phyloP scores from a whole-genome alignment of 2,888 invertebrate species.

The Pristionchus fissidentatus region DNA sequence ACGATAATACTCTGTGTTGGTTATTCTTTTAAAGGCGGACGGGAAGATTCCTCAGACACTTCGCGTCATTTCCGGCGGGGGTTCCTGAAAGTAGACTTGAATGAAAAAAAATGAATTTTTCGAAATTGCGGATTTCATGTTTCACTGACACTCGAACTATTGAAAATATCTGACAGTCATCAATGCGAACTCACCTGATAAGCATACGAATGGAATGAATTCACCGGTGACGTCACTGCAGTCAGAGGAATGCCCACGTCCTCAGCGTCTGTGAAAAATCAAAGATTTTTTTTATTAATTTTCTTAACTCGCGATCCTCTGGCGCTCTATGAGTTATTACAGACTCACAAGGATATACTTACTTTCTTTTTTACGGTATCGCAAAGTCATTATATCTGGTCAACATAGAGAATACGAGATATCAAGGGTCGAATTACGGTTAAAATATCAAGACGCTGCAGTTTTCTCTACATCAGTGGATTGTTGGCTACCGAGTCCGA shows the following conservation, averaged over 20 bases:
- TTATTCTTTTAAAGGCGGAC: neutral
- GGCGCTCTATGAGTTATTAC: no score
- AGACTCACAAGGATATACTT: no score
- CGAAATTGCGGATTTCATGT: no score
- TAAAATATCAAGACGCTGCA: no score
- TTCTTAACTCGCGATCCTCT: no score
- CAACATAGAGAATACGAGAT: no score
- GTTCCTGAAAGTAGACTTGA: neutral
- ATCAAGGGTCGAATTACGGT: no score
- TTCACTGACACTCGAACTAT: no score
- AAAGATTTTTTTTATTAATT: neutral
- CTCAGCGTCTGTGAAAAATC: neutral
- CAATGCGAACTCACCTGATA: neutral
- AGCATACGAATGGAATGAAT: conserved; percentile 40
- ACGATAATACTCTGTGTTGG: neutral
- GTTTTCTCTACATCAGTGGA: no score
- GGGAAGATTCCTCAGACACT: neutral
- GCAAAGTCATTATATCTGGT: neutral
- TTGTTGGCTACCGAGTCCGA: no score
- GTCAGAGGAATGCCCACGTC: conserved; percentile 27
- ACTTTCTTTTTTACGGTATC: no score
- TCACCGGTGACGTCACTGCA: conserved; percentile 12
- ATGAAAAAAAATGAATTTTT: neutral
- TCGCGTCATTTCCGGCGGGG: conserved; percentile 33
- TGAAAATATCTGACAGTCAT: neutral